phyloP scores from a whole-genome alignment of 1,140 invertebrate genomes.

The Manduca sexta region DNA sequence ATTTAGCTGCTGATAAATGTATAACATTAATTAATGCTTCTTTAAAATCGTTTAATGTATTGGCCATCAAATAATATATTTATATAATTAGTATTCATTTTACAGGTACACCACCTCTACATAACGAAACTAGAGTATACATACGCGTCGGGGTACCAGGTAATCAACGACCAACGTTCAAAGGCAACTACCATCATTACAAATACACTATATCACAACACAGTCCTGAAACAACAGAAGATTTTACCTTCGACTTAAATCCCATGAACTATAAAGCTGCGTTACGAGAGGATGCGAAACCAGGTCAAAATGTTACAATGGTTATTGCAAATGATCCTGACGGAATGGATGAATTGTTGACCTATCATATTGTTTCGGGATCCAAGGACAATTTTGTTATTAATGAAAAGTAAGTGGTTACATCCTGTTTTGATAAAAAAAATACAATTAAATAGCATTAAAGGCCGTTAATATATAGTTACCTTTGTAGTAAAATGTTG shows the following conservation, averaged over 20 bases:
- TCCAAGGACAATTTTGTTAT: conserved; percentile 88
- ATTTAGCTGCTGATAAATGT: too few relatives aligned
- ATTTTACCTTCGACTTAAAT: conserved; percentile 66
- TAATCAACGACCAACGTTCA: conserved; percentile 84
- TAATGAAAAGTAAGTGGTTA: conserved; percentile 77
- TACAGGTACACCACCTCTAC: conserved; percentile 75
- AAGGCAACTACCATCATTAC: conserved; percentile 78
- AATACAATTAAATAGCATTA: too few relatives aligned
- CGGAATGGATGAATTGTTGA: conserved; percentile 79
- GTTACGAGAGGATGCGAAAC: conserved; percentile 80
- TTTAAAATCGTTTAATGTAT: too few relatives aligned
- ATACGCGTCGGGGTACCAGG: conserved; percentile 84
- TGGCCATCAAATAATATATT: neutral
- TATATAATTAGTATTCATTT: conserved; percentile 6
- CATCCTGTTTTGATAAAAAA: too few relatives aligned
- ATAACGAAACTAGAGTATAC: conserved; percentile 77
- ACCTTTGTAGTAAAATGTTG: too few relatives aligned
- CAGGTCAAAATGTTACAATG: conserved; percentile 80
- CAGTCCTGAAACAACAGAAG: conserved; percentile 47
- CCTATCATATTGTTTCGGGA: conserved; percentile 83
- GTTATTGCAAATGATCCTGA: conserved; percentile 85
- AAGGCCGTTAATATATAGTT: too few relatives aligned
- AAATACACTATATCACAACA: conserved; percentile 48
- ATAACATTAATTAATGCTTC: too few relatives aligned
- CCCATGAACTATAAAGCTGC: conserved; percentile 80